Conservation (phyloP, 2,888 invertebrate species). For the Ennomos fuscantarius region DNA sequence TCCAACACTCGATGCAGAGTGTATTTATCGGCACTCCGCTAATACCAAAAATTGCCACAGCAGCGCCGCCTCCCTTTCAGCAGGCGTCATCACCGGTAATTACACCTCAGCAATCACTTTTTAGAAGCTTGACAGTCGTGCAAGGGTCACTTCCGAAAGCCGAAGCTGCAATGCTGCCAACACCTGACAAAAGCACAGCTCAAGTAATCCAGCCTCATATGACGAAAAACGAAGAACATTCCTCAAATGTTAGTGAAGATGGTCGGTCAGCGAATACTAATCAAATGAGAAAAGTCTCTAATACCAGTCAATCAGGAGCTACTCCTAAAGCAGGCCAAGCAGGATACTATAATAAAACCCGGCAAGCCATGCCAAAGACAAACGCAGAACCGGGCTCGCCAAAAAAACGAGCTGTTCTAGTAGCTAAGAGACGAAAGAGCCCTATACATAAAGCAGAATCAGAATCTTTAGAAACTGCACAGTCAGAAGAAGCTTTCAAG, state of each 20-base stretch:
- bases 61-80: background rate
- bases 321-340: slow-evolving; percentile 7
- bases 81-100: background rate
- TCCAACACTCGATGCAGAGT: slow-evolving; percentile 3
- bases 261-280: background rate
- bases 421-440: slow-evolving; percentile 17
- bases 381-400: background rate
- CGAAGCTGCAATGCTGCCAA: background rate
- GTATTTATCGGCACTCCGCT: background rate
- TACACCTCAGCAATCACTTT: too few relatives aligned
- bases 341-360: slow-evolving; percentile 5
- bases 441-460: background rate
- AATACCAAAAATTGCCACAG: background rate
- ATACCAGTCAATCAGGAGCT: background rate
- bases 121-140: too few relatives aligned
- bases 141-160: background rate
- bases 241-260: background rate
- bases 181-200: background rate
- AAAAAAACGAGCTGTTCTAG: slow-evolving; percentile 6
- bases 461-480: background rate
- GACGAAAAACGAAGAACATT: background rate
- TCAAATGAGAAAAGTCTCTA: background rate
- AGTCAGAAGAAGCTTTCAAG: background rate
- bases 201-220: background rate
- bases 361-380: background rate